Percentiles rank a stretch among this genome's conserved stretches.
Evolutionary conservation across 2,797 vertebrate genomes (phyloP).

Genomic region (Acropternis orthonyx): DNA sequence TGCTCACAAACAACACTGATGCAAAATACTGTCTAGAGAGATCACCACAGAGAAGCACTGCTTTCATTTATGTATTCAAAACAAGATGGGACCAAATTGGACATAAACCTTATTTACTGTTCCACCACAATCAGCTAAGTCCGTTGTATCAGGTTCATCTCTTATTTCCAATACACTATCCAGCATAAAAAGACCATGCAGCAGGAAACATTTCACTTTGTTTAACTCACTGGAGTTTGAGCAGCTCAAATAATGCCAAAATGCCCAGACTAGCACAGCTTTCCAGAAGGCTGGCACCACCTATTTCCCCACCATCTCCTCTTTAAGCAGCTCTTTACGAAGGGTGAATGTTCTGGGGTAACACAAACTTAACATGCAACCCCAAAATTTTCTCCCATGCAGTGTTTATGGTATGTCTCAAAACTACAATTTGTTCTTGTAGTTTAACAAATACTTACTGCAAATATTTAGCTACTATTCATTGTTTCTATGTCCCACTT

Average conservation of each 20-base stretch:
- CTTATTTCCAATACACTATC: constrained; percentile 1
- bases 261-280: neutral
- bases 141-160: neutral
- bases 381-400: neutral
- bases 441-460: neutral
- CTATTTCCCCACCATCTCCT: neutral
- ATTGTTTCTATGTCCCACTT: neutral
- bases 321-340: neutral
- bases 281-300: neutral
- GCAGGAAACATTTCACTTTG: constrained; percentile 5
- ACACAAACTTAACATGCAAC: neutral
- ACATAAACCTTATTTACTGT: constrained; percentile 7
- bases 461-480: neutral
- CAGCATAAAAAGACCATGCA: neutral
- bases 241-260: neutral
- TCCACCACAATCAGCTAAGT: neutral
- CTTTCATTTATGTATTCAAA: constrained; percentile 9
- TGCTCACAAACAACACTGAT: neutral
- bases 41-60: neutral
- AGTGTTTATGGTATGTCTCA: neutral
- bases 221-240: neutral
- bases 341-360: neutral
- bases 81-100: neutral
- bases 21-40: neutral
- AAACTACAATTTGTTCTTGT: neutral